A percentile compares a stretch with the other conserved stretches of the same genome.
Conservation (phyloP, 2,113 vertebrate genomes). For the Limnothrissa miodon region DNA sequence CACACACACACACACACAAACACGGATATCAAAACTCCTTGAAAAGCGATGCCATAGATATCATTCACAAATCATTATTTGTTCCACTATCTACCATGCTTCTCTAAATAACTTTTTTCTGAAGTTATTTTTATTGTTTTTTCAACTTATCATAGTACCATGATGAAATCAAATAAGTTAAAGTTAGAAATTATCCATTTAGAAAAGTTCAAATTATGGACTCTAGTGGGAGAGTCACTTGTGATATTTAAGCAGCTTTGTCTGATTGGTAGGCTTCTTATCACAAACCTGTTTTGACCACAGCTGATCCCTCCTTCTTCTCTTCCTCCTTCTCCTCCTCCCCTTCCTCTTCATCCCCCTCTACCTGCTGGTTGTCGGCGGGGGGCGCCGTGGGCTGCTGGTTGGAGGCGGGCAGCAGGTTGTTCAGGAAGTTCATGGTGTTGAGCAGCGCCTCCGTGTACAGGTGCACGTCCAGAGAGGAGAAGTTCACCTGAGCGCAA, state of each 20-base stretch:
- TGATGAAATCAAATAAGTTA: too few relatives aligned
- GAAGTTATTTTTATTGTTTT: too few relatives aligned
- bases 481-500: conserved; percentile 78
- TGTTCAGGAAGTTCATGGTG: conserved; percentile 86
- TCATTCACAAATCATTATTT: too few relatives aligned
- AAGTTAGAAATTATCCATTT: too few relatives aligned
- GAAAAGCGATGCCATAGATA: too few relatives aligned
- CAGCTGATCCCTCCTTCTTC: conserved; percentile 73
- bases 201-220: too few relatives aligned
- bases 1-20: too few relatives aligned
- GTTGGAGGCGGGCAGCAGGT: conserved; percentile 51
- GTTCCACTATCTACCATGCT: too few relatives aligned
- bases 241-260: background rate
- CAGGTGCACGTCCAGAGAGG: conserved; percentile 92
- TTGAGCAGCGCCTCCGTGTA: conserved; percentile 92
- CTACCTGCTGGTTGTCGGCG: conserved; percentile 68
- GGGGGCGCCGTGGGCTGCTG: conserved; percentile 59
- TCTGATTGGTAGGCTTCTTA: conserved; percentile 20
- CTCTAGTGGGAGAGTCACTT: too few relatives aligned
- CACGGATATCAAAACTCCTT: too few relatives aligned
- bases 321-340: conserved; percentile 66
- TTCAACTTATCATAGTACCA: too few relatives aligned
- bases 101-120: too few relatives aligned
- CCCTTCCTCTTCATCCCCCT: conserved; percentile 72
- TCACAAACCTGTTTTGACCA: conserved; percentile 42